Evolutionary conservation across 2,888 invertebrate species (phyloP).

Genomic region (Trachelus iudaicus): DNA sequence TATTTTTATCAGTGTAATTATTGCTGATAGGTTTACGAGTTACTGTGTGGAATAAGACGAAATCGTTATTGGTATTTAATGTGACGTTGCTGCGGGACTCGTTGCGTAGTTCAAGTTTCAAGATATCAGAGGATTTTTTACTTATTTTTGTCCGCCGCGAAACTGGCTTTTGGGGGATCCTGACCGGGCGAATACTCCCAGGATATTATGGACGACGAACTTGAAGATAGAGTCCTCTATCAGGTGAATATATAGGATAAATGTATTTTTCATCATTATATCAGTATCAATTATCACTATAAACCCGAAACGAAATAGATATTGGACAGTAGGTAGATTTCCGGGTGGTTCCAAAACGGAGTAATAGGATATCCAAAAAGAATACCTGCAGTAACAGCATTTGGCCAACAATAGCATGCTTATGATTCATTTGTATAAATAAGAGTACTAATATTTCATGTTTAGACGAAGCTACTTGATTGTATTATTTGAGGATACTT

Average conservation of each 20-base stretch:
- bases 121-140: neutral
- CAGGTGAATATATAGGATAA: slow-evolving; percentile 65
- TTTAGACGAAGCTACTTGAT: neutral
- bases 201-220: slow-evolving; percentile 86
- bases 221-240: slow-evolving; percentile 88
- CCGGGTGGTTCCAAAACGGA: neutral
- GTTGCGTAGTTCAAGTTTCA: neutral
- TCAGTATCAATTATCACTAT: neutral
- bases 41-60: neutral
- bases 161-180: neutral
- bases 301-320: neutral
- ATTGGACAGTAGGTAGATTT: neutral
- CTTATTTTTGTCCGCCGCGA: neutral
- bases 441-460: neutral
- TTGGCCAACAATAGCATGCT: neutral
- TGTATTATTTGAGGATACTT: too few species aligned
- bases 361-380: neutral
- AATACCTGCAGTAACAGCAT: neutral
- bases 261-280: neutral
- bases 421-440: neutral
- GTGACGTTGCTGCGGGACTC: neutral
- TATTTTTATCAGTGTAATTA: neutral
- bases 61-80: neutral
- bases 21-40: neutral
- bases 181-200: neutral